phyloP scores from a whole-genome alignment of 2,888 invertebrate species.

The Drosophila paranaensis region DNA sequence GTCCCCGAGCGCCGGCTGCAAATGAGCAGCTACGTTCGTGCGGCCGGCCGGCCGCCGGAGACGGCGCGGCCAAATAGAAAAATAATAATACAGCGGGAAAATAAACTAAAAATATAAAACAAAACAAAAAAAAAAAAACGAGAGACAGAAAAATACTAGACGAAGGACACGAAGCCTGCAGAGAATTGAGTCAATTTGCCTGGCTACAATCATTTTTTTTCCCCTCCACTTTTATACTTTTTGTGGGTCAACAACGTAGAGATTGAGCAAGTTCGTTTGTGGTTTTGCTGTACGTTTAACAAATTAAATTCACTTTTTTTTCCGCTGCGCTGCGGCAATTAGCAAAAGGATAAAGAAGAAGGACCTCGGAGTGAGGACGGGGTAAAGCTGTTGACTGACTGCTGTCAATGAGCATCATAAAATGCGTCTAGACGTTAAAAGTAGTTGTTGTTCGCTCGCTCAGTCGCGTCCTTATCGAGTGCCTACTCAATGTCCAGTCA shows the following conservation, averaged over 20 bases:
- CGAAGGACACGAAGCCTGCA: constrained; percentile 50
- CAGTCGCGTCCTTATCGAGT: constrained; percentile 4
- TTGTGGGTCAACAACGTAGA: constrained; percentile 51
- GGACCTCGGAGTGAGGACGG: neutral
- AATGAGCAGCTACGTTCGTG: constrained; percentile 64
- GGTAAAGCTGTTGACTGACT: constrained; percentile 1
- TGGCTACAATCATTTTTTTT: constrained; percentile 29
- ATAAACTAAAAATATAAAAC: constrained; percentile 1
- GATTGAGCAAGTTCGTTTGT: constrained; percentile 19
- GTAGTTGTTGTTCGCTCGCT: neutral
- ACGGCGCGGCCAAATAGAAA: constrained; percentile 68
- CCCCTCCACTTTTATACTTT: constrained; percentile 5
- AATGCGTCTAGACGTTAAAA: constrained; percentile 65
- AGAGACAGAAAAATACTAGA: constrained; percentile 35
- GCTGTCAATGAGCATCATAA: constrained; percentile 34
- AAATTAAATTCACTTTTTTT: constrained; percentile 60
- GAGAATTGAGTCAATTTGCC: constrained; percentile 74
- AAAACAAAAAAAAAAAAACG: neutral
- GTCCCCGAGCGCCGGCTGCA: constrained; percentile 66
- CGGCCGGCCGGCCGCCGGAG: constrained; percentile 55
- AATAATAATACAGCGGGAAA: constrained; percentile 47
- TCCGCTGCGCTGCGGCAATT: constrained; percentile 64
- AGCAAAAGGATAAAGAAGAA: constrained; percentile 34
- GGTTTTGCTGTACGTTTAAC: constrained; percentile 15
- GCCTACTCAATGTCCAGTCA: constrained; percentile 32